These are phyloP conservation scores for Chauna torquata DNA, from an alignment of 2,113 vertebrate species.

Conservation along the genomic window DNA sequence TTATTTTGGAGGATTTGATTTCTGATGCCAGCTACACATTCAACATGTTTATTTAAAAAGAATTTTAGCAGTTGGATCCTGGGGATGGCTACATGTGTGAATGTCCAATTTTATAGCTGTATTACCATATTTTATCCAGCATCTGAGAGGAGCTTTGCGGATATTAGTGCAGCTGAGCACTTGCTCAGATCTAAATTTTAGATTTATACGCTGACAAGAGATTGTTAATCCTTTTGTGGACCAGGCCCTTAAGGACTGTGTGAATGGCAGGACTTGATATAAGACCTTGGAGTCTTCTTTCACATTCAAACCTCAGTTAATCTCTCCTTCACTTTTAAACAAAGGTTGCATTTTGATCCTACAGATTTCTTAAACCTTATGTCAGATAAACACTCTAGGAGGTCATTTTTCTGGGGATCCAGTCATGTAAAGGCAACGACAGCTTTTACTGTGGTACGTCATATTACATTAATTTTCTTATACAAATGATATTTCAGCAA, in stretches of 20 bases:
- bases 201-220: not conserved
- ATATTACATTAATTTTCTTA: slow-evolving; percentile 29
- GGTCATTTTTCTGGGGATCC: not conserved
- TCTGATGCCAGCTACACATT: not conserved
- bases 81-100: not conserved
- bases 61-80: not conserved
- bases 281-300: not conserved
- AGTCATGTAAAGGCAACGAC: not conserved
- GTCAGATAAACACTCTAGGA: not conserved
- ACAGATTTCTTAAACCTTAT: not conserved
- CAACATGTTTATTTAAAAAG: not conserved
- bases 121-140: not conserved
- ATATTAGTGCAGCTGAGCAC: not conserved
- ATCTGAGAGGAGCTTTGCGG: not conserved
- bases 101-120: not conserved
- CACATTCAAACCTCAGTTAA: not conserved
- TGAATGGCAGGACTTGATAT: slow-evolving; percentile 9
- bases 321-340: slow-evolving; percentile 9
- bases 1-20: not conserved
- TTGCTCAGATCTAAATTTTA: slow-evolving; percentile 13
- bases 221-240: slow-evolving; percentile 6
- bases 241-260: not conserved
- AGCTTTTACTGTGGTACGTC: not conserved
- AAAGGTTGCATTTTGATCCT: slow-evolving; percentile 10
- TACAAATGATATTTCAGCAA: slow-evolving; percentile 4